phyloP scores from a whole-genome alignment of 2,113 vertebrate genomes.

The Isurus oxyrinchus region DNA sequence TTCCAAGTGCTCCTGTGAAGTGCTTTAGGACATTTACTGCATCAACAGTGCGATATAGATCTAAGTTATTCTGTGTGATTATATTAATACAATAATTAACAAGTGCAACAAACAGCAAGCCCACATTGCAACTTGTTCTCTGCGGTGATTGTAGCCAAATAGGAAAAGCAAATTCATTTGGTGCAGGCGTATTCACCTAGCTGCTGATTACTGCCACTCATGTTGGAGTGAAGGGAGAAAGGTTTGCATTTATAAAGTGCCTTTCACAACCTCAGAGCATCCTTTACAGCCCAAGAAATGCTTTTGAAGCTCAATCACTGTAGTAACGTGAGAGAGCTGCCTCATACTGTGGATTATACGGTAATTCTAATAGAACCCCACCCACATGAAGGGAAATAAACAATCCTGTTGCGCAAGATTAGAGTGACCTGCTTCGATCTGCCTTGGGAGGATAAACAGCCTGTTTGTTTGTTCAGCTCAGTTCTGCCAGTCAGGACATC shows the following conservation, averaged over 20 bases:
- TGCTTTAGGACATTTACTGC: too few relatives aligned
- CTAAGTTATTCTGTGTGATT: neutral
- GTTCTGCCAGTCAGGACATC: neutral
- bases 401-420: neutral
- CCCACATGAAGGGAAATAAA: neutral
- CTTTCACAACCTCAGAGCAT: neutral
- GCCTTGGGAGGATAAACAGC: neutral
- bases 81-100: neutral
- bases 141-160: neutral
- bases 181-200: neutral
- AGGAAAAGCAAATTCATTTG: neutral
- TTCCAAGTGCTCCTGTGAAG: too few relatives aligned
- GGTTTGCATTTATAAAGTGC: neutral
- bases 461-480: neutral
- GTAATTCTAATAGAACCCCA: neutral
- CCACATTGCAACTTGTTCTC: neutral
- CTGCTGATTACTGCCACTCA: neutral
- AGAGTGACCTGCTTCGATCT: neutral
- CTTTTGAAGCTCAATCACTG: neutral
- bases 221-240: neutral
- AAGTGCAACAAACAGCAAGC: neutral
- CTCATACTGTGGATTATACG: neutral
- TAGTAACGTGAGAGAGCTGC: neutral
- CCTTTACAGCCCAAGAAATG: neutral
- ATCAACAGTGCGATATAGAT: too few relatives aligned